Percentiles rank a stretch among this genome's conserved stretches.
Conservation (phyloP, 2,113 vertebrate genomes). For the Pituophis catenifer region DNA sequence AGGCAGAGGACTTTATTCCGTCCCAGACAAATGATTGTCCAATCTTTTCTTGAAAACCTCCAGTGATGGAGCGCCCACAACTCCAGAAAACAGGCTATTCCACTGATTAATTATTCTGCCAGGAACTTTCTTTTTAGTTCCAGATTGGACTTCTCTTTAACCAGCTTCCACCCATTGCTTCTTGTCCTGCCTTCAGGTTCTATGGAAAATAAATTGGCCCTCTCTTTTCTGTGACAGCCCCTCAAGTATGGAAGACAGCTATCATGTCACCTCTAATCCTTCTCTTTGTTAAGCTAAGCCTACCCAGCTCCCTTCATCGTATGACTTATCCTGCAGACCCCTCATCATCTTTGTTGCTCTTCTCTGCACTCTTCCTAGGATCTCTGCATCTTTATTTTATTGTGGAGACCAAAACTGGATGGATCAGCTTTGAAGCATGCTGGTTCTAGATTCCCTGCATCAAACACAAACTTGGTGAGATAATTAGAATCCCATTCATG, state of each 20-base stretch:
- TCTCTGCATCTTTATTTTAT: neutral
- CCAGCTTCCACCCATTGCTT: too few species aligned
- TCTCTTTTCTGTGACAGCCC: neutral
- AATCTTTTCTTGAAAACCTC: neutral
- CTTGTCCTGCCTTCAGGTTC: neutral
- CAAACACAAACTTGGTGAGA: neutral
- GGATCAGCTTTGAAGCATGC: neutral
- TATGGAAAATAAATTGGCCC: neutral
- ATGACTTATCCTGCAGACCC: neutral
- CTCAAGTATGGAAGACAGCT: neutral
- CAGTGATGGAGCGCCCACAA: neutral
- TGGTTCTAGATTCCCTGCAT: too few species aligned
- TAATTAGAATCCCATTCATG: neutral
- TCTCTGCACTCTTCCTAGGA: neutral
- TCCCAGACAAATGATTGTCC: neutral
- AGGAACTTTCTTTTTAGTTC: neutral
- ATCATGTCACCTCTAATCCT: neutral
- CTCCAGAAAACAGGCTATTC: neutral
- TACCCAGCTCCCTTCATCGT: neutral
- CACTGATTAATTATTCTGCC: neutral
- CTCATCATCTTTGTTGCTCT: neutral
- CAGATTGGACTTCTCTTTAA: too few species aligned
- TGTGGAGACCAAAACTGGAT: neutral
- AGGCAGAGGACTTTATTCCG: neutral
- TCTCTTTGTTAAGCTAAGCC: neutral